Evolutionary conservation across 37 sponge, comb jelly and placozoan species (phyloP).

Genomic region (Aplysina aerophoba): DNA sequence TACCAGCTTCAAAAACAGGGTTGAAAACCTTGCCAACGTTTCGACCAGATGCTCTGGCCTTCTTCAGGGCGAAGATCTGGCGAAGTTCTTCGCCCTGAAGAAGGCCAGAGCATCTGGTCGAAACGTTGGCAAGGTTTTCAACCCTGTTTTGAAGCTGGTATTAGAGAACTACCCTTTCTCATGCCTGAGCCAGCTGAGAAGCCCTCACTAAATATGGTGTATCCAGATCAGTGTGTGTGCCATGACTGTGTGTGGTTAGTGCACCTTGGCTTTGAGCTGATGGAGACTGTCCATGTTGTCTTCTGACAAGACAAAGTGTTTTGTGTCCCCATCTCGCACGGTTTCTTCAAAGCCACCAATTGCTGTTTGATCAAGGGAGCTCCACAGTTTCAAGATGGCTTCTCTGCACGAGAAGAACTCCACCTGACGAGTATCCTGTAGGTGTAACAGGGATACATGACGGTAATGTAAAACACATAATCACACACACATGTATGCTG

Average conservation of each 20-base stretch:
- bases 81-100: no score
- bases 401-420: constrained; percentile 44
- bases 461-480: background rate
- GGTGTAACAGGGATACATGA: background rate
- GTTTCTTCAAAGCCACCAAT: constrained; percentile 39
- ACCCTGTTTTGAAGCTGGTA: no score
- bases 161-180: no score
- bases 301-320: constrained; percentile 64
- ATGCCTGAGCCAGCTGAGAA: no score
- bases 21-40: no score
- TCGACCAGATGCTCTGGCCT: no score
- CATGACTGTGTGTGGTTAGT: background rate
- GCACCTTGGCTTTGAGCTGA: constrained; percentile 51
- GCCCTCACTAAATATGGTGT: no score
- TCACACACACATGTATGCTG: background rate
- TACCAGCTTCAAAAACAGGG: no score
- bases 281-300: constrained; percentile 71
- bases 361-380: constrained; percentile 61
- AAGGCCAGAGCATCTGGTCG: no score
- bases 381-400: constrained; percentile 63
- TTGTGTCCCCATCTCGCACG: constrained; percentile 34
- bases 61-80: no score
- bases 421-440: constrained; percentile 51
- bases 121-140: no score
- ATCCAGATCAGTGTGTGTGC: no score